Conservation (phyloP, 2,113 vertebrate species). For the Notechis scutatus region DNA sequence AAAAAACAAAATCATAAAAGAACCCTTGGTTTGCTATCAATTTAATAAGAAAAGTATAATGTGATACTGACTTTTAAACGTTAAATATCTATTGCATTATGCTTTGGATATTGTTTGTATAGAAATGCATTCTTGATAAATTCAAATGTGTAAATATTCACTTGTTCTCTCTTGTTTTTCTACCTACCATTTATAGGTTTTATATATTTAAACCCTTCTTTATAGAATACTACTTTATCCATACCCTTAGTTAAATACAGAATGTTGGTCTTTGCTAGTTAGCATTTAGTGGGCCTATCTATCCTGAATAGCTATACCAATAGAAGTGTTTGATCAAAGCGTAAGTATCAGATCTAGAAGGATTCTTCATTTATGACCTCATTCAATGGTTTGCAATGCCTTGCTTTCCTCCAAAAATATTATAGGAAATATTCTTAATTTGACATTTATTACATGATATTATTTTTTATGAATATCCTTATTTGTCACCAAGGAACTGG, state of each 20-base stretch:
- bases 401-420: background rate
- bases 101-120: background rate
- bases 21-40: background rate
- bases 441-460: background rate
- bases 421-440: background rate
- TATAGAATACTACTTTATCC: background rate
- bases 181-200: background rate
- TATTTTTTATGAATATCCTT: background rate
- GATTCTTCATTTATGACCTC: background rate
- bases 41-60: background rate
- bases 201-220: background rate
- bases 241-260: background rate
- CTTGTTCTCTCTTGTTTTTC: background rate
- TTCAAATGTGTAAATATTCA: background rate
- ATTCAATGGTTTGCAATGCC: background rate
- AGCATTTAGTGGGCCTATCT: background rate
- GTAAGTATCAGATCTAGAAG: background rate
- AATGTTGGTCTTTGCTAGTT: background rate
- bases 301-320: background rate
- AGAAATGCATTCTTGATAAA: background rate
- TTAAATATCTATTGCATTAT: background rate
- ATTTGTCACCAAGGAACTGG: background rate
- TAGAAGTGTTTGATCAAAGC: background rate
- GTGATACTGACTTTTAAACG: background rate
- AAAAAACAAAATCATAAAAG: background rate